Base-by-base conservation (phyloP, 1,140 invertebrate species). In the Drosophila sp. region DNA sequence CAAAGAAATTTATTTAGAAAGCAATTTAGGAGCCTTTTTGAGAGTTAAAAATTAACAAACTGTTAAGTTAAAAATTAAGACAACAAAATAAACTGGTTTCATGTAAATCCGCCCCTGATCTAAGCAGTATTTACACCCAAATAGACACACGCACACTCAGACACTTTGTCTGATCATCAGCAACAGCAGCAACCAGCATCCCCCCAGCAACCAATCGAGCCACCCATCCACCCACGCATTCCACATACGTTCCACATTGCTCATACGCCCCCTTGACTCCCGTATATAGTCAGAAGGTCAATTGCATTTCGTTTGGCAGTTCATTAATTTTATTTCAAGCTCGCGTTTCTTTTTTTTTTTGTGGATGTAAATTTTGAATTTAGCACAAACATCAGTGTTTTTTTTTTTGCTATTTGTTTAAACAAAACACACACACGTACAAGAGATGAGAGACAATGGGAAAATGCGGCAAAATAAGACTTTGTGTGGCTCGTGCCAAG, bases 231-330 rank as follows among this genome's bases (percentile, higher is more conserved):
- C 83, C 71, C 76, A 77, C 33, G 40, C 50, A 56, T 29, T 38
- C 62, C 41, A 50, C 44, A 50, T 50, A 50, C 44, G 44, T 50
- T 27, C 23, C 44, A 50, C 44, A 50, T 50, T 50, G 44, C 44
- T 50, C 44, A 50, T 50, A 50, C 44, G 44, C 44, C 44, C 23
- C 44, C 44, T 25, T 17, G 17, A 2, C 44, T 25, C 25, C 44
- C 6, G 23, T 0, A 23, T 29, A 11, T 60, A 33, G 40, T 25
- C 35, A 66, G 82, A 86, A 86, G 82, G 82, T 86, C 82, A 86
- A 86, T 86, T 86, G 83, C 83, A 86, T 79, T 86, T 86, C 56
- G 76, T 72, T 69, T 76, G 83, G 66, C 83, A 87, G 83, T 86
- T 83, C 83, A 86, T 86, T 87, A 82, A 86, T 86, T 82, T 87